Evolutionary conservation across 2,113 vertebrate species (phyloP).

Genomic region (Setophaga coronata): DNA sequence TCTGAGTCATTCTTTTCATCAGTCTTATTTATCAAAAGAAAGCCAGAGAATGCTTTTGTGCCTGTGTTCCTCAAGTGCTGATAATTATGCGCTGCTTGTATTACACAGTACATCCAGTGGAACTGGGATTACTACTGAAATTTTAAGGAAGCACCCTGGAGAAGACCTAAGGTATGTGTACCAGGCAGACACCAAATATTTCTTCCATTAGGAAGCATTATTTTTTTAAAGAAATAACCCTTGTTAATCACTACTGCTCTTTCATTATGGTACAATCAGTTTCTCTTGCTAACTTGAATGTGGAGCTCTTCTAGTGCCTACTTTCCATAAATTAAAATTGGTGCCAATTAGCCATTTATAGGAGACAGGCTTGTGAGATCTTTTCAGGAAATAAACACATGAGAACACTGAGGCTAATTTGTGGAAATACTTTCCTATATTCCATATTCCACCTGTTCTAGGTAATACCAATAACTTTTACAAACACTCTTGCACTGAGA

Average conservation of each 20-base stretch:
- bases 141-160: slow-evolving; percentile 28
- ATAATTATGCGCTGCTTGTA: slow-evolving; percentile 55
- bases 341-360: slow-evolving; percentile 10
- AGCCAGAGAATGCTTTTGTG: slow-evolving; percentile 55
- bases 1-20: slow-evolving; percentile 60
- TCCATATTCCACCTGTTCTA: neutral
- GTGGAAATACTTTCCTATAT: neutral
- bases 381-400: slow-evolving; percentile 30
- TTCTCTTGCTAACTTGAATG: slow-evolving; percentile 30
- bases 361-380: neutral
- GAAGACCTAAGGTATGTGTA: neutral
- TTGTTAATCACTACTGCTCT: neutral
- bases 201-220: slow-evolving; percentile 31
- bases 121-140: slow-evolving; percentile 16
- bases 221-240: slow-evolving; percentile 7
- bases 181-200: neutral
- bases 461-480: neutral
- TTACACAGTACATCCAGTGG: neutral
- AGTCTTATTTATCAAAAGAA: slow-evolving; percentile 66
- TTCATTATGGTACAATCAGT: neutral
- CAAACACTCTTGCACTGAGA: neutral
- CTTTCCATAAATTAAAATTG: neutral
- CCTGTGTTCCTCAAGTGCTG: slow-evolving; percentile 61
- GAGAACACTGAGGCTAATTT: neutral
- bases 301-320: neutral